Base-by-base conservation (phyloP, 2,113 vertebrate species). In the Anarhynchus alexandrinus region DNA sequence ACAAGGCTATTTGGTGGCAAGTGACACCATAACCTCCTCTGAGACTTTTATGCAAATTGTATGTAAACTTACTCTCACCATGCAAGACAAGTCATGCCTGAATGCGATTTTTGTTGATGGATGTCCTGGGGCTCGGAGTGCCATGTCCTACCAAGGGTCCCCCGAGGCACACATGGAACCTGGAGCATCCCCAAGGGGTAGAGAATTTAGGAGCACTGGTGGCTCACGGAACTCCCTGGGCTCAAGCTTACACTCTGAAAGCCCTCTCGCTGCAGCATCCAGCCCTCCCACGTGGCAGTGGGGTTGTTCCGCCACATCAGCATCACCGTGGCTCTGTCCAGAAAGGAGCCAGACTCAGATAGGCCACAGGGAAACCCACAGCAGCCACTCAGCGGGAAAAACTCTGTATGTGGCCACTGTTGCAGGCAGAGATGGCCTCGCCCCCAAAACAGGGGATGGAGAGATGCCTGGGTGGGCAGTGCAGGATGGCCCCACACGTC, bases 401-500 rank as follows among this genome's bases (percentile, higher is more conserved):
- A 0, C 34, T 76, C 67, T 0, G 0, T 19, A 6, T 18, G 62
- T 38, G 47, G 43, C 47, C 3, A 4, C 66, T 79, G 67, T 36
- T 5, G 0, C 34, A 69, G 77, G 61, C 57, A 20, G 69, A 49
- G 47, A n/a, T 27, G 52, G 55, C 32, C 38, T 70, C 0, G 0
- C 23, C 52, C 23, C 79, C 85, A n/a, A 15, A 90, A 6, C 7
- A 5, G 18, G 15, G 38, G 21, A 14, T 7, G n/a, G 65, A 43
- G 59, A 40, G 34, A 26, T 81, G 80, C 51, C 45, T 61, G 82
- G 36, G 34, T 42, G 65, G 45, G 51, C 65, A 51, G 38, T 2
- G 29, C 66, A 36, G 36, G 69, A 17, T 12, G 43, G 36, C 25
- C 21, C 36, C 36, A 17, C 0, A 0, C 0, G 0, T 20, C 25